Evolutionary conservation across 1,140 invertebrate genomes (phyloP).

Genomic region (Tetragnatha versicolor): DNA sequence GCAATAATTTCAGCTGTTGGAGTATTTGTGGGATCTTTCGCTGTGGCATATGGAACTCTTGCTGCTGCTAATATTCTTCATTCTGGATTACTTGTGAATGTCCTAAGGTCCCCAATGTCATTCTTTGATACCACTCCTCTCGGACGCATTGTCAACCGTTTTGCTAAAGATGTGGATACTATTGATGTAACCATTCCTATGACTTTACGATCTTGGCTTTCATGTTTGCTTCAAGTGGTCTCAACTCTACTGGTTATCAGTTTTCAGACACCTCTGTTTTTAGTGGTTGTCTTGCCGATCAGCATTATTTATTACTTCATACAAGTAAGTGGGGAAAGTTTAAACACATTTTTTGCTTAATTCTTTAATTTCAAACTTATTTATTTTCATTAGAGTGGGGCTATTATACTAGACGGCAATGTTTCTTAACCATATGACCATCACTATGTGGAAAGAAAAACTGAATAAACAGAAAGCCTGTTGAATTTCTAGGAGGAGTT

Average conservation of each 20-base stretch:
- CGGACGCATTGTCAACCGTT: conserved; percentile 67
- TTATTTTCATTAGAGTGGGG: not conserved
- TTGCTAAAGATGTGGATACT: conserved; percentile 67
- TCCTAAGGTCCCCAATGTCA: conserved; percentile 62
- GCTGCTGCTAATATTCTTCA: conserved; percentile 57
- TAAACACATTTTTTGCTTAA: not conserved
- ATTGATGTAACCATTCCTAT: conserved; percentile 63
- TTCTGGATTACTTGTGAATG: conserved; percentile 59
- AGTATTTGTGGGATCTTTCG: conserved; percentile 57
- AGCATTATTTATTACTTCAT: conserved; percentile 69
- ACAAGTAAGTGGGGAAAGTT: conserved; percentile 63
- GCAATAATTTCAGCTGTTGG: conserved; percentile 51
- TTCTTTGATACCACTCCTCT: conserved; percentile 66
- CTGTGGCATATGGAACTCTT: conserved; percentile 56
- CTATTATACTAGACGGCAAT: no score
- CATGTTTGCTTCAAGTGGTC: conserved; percentile 64
- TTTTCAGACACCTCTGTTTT: conserved; percentile 69
- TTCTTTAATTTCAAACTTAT: not conserved
- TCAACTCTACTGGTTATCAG: conserved; percentile 68
- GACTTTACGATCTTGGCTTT: conserved; percentile 61
- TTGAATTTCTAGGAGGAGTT: no score
- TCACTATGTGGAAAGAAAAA: no score
- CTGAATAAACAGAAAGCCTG: no score
- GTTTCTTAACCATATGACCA: no score
- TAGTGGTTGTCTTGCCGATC: conserved; percentile 68